Percentiles rank a stretch among this genome's conserved stretches.
These are phyloP conservation scores for Callosobruchus maculatus DNA, from an alignment of 2,888 invertebrate species.

Conservation along the genomic window DNA sequence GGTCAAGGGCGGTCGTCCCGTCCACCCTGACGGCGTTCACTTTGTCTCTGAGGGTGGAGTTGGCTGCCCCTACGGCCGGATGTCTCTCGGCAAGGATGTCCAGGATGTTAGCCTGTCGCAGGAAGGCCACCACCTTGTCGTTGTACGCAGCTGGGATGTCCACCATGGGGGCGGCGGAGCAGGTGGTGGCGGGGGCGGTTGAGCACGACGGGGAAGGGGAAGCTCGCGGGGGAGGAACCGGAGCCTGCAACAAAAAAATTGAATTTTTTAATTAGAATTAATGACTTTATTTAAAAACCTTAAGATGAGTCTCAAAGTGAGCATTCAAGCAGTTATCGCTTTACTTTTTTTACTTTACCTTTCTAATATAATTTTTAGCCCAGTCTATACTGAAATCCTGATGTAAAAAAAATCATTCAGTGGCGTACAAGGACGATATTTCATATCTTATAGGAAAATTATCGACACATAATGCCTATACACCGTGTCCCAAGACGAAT, in stretches of 20 bases:
- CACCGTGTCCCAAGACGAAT: too few species aligned
- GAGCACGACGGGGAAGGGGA: constrained; percentile 45
- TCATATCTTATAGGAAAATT: too few species aligned
- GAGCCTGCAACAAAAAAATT: constrained; percentile 56
- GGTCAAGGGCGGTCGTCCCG: constrained; percentile 78
- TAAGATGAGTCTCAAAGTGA: too few species aligned
- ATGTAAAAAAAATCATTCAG: too few species aligned
- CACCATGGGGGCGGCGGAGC: constrained; percentile 57
- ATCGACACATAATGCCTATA: too few species aligned
- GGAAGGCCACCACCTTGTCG: constrained; percentile 94
- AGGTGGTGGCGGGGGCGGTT: constrained; percentile 29
- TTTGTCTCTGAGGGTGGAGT: constrained; percentile 77
- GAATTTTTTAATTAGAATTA: background rate
- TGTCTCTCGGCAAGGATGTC: constrained; percentile 85
- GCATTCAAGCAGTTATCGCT: too few species aligned
- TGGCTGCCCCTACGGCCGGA: constrained; percentile 67
- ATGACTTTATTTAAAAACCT: too few species aligned
- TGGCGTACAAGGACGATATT: too few species aligned
- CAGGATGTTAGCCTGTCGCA: constrained; percentile 90
- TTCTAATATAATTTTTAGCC: too few species aligned
- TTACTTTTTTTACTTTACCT: too few species aligned
- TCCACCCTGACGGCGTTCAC: constrained; percentile 86
- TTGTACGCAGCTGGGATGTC: constrained; percentile 79
- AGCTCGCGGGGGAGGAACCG: constrained; percentile 72
- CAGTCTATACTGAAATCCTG: too few species aligned